phyloP scores from a whole-genome alignment of 2,113 vertebrate species.

The Ctenodactylus gundi region DNA sequence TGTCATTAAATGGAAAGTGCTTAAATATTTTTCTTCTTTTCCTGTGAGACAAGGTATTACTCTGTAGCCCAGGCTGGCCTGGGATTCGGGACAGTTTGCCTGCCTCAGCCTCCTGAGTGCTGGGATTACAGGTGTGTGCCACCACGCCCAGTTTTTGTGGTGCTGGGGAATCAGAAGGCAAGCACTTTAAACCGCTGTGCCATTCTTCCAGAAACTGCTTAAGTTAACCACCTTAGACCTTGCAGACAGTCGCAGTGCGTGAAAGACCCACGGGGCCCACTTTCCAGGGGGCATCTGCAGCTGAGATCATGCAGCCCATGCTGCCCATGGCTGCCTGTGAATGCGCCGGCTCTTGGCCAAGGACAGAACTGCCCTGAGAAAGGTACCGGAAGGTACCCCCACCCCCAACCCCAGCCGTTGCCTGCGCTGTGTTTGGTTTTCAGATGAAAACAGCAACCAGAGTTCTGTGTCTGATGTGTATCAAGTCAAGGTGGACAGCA shows the following conservation, averaged over 20 bases:
- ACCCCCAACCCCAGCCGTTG: constrained; percentile 56
- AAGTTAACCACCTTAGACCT: background rate
- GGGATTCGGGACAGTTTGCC: too few species aligned
- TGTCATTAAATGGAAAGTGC: background rate
- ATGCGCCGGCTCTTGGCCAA: background rate
- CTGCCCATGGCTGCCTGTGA: background rate
- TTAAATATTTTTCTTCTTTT: too few species aligned
- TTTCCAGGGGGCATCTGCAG: background rate
- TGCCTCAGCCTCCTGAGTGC: too few species aligned
- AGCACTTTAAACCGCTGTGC: too few species aligned
- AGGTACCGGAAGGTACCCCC: too few species aligned
- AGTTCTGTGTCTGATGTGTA: constrained; percentile 96
- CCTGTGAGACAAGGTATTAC: too few species aligned
- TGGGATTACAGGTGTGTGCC: too few species aligned
- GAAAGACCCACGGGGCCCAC: too few species aligned
- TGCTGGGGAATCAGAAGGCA: too few species aligned
- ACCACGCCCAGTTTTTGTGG: too few species aligned
- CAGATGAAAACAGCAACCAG: constrained; percentile 99
- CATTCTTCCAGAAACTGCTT: background rate
- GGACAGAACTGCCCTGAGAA: background rate
- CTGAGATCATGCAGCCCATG: background rate
- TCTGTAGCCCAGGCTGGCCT: too few species aligned
- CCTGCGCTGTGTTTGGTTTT: constrained; percentile 51
- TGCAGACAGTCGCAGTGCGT: background rate
- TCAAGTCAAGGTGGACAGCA: constrained; percentile 96